Percentiles rank a stretch among this genome's conserved stretches.
Evolutionary conservation across 2,113 vertebrate species (phyloP).

Genomic region (Anhinga anhinga): DNA sequence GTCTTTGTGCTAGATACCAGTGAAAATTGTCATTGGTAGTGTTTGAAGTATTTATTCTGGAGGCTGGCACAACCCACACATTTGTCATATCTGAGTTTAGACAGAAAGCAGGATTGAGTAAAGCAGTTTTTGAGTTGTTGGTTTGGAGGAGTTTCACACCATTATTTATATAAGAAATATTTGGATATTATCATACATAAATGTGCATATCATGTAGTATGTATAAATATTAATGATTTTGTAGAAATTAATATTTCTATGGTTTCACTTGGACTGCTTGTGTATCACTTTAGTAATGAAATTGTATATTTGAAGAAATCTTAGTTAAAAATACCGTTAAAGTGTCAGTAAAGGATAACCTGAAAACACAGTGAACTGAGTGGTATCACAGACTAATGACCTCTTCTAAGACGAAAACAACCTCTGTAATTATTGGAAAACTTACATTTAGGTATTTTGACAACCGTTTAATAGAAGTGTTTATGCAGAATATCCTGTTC

Average conservation of each 20-base stretch:
- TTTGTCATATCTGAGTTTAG: not conserved
- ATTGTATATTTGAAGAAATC: not conserved
- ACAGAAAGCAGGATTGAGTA: not conserved
- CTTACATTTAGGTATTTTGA: not conserved
- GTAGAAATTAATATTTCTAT: not conserved
- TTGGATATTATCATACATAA: not conserved
- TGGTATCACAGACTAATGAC: not conserved
- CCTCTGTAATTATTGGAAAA: not conserved
- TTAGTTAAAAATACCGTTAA: not conserved
- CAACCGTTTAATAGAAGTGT: not conserved
- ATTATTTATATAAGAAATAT: not conserved
- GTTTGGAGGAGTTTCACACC: not conserved
- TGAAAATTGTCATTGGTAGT: constrained; percentile 4
- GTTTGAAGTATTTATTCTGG: constrained; percentile 7
- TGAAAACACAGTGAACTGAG: not conserved
- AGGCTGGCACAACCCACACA: not conserved
- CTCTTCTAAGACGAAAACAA: not conserved
- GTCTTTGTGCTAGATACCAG: not conserved
- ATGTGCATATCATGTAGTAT: not conserved
- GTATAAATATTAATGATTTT: not conserved
- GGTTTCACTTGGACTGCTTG: not conserved
- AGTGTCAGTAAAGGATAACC: not conserved
- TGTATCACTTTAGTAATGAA: not conserved
- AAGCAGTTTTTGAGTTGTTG: not conserved
- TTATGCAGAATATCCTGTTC: not conserved